Conservation (phyloP, 2,113 vertebrate genomes). For the Colistium nudipinnis region DNA sequence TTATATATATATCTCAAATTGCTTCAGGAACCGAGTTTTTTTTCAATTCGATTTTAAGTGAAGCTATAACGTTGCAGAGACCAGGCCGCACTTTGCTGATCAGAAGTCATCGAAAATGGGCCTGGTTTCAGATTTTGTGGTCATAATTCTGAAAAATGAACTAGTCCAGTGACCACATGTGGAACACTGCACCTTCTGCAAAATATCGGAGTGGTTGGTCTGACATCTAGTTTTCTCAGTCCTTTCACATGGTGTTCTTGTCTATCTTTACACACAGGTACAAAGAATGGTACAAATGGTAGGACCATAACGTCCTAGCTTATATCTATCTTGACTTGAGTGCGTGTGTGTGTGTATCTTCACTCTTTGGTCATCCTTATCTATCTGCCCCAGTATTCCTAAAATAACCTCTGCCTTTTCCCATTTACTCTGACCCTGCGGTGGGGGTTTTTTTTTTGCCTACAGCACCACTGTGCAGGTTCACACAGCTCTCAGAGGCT, state of each 20-base stretch:
- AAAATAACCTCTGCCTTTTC: background rate
- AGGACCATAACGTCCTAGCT: too few species aligned
- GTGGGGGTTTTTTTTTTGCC: background rate
- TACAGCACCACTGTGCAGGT: background rate
- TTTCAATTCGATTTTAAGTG: background rate
- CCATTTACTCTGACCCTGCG: background rate
- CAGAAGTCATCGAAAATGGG: too few species aligned
- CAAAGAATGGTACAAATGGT: background rate
- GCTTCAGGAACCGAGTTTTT: background rate
- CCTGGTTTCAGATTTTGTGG: too few species aligned
- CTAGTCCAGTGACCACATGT: too few species aligned
- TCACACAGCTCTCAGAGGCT: conserved; percentile 19
- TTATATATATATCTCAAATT: too few species aligned
- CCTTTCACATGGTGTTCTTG: too few species aligned
- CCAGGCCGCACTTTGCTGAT: background rate
- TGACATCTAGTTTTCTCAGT: background rate
- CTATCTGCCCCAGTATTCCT: background rate
- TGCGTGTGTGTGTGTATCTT: too few species aligned
- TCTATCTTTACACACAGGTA: background rate
- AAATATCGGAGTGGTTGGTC: background rate
- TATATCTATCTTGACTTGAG: background rate
- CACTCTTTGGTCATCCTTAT: too few species aligned
- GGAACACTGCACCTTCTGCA: background rate
- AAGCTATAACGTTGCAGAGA: background rate
- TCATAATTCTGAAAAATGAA: background rate